A percentile compares a stretch with the other conserved stretches of the same genome.
Evolutionary conservation across 2,113 vertebrate species (phyloP).

Genomic region (Balaeniceps rex): DNA sequence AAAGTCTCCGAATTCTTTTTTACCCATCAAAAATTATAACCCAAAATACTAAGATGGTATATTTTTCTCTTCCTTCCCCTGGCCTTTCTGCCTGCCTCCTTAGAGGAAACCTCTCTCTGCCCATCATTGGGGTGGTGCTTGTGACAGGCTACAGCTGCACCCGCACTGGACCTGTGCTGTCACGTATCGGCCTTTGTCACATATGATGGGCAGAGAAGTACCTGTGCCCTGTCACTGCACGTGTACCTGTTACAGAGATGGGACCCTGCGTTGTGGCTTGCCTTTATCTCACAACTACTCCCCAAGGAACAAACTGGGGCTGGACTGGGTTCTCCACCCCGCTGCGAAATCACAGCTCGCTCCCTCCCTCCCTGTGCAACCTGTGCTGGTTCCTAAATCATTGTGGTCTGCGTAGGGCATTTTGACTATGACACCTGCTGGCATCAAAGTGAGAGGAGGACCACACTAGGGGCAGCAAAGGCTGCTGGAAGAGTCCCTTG

Average conservation of each 20-base stretch:
- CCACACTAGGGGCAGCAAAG: not conserved
- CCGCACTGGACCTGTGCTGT: not conserved
- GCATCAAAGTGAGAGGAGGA: not conserved
- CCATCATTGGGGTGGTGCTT: not conserved
- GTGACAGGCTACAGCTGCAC: not conserved
- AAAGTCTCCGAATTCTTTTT: not conserved
- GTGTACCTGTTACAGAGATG: rapidly evolving
- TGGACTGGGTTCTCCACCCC: not conserved
- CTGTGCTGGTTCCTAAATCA: not conserved
- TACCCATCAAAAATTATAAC: not conserved
- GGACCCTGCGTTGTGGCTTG: not conserved
- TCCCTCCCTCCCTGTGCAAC: not conserved
- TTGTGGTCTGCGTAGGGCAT: not conserved
- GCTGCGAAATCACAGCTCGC: not conserved
- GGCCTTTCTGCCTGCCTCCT: not conserved
- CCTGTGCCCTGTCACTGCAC: not conserved
- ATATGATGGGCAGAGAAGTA: not conserved
- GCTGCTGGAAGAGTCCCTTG: not conserved
- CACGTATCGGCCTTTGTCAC: not conserved
- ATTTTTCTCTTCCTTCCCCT: not conserved
- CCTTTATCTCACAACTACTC: not conserved
- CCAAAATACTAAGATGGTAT: not conserved
- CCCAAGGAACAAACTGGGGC: not conserved
- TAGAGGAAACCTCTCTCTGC: not conserved
- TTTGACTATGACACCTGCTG: not conserved